Evolutionary conservation across 1,140 invertebrate genomes (phyloP), one percentile per base, ranked within the genome.

Genomic region (Lepidotrigona ventralis): DNA sequence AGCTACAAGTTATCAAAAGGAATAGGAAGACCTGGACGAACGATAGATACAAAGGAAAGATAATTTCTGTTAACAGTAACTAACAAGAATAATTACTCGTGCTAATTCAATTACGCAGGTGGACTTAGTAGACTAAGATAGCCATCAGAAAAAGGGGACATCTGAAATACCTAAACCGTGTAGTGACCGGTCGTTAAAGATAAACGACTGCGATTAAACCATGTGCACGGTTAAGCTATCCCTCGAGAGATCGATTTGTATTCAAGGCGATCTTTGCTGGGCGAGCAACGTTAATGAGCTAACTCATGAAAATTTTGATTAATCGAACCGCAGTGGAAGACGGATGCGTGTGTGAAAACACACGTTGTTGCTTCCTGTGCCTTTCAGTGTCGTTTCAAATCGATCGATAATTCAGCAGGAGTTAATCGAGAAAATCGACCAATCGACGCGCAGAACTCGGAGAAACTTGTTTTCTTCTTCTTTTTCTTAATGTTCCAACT

Each of bases 241-340:
- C 33, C 15, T n/a, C 19, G 56, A 46, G 15, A n/a, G 73, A 75
- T 75, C 73, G 56, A 60, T 75, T 75, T 60, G 56, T 75, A 46
- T 75, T 21, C 51, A 56, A 26, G 23, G 6, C 46, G 73, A 75
- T 39, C 9, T 51, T 75, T n/a, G 63, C 46, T 33, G 33, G 9
- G 9, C 15, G 33, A 39, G 23, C 19, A 56, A n/a, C 68, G 23
- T 73, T 73, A 73, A 73, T 15, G 51, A 54, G 51, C 12, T 8
- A 26, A 15, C 21, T 56, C 12, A 60, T 33, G 56, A 63, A 60
- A 75, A 19, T 33, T 75, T 75, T 75, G 73, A 75, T 75, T 75
- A 75, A 75, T 63, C 73, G 54, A 14, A 21, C 56, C 33, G 39
- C 33, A 6, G 39, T 29, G 21, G 17, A 58, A n/a, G 54, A 75